These are phyloP conservation scores for Eristalinus aeneus DNA, from an alignment of 2,888 invertebrate genomes.

Conservation along the genomic window DNA sequence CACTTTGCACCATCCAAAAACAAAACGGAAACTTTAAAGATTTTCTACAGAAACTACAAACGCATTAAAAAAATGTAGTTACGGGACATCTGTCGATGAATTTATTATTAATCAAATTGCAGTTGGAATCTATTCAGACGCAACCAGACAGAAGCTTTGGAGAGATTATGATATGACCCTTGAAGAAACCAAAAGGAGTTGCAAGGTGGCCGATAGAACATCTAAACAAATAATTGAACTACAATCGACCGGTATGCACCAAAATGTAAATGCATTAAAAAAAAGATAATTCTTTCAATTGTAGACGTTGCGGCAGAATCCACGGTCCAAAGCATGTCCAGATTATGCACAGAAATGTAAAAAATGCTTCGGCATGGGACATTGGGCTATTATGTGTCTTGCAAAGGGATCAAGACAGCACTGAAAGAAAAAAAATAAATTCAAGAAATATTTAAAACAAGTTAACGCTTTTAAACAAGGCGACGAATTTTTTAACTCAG, in stretches of 20 bases:
- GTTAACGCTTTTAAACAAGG: not conserved
- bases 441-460: not conserved
- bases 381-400: not conserved
- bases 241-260: not conserved
- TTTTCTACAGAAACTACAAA: slow-evolving; percentile 9
- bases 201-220: slow-evolving; percentile 30
- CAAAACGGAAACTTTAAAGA: slow-evolving; percentile 28
- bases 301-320: slow-evolving; percentile 14
- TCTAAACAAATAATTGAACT: slow-evolving; percentile 8
- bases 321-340: slow-evolving; percentile 30
- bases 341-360: slow-evolving; percentile 1
- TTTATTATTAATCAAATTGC: slow-evolving; percentile 6
- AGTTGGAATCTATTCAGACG: not conserved
- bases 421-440: not conserved
- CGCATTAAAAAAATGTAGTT: slow-evolving; percentile 4
- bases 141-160: slow-evolving; percentile 15
- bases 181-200: slow-evolving; percentile 22
- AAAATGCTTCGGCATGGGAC: not conserved
- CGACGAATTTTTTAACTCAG: not conserved
- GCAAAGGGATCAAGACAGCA: not conserved
- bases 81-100: slow-evolving; percentile 4
- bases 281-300: slow-evolving; percentile 2
- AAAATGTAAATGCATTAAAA: not conserved
- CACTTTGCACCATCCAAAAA: slow-evolving; percentile 21
- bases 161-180: slow-evolving; percentile 7